Base-by-base conservation (phyloP, 2,113 vertebrate genomes). In the Coreoperca whiteheadi region DNA sequence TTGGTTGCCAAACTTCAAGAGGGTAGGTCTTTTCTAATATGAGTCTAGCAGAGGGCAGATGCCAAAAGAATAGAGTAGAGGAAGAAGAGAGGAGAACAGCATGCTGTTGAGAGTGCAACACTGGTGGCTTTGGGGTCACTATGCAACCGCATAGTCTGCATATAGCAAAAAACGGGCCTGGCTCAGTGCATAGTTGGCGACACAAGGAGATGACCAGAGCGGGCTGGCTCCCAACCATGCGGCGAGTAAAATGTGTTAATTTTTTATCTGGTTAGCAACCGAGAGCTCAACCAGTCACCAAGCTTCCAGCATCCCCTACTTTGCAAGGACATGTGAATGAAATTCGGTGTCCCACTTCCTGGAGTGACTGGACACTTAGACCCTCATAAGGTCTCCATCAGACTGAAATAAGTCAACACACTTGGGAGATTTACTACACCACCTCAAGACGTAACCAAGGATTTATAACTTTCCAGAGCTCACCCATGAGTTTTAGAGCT, bases 401-500 rank as follows among this genome's bases (percentile, higher is more conserved):
- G 43, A 9, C 54, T 72, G 21, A 54, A n/a, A 54, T 66, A n/a
- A 21, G 18, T 30, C 1, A 53, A 18, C 50, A 8, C 3, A 57
- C 11, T 21, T 4, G 0, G 1, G n/a, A 61, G n/a, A 51, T 59
- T 69, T 12, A 43, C 10, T 43, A 41, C 57, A 41, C 1, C 16
- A 59, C 21, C 9, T 30, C n/a, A 54, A 65, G 30, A 69, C 21
- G 28, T 39, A 30, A 57, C 25, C 16, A 53, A 10, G 0, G 0
- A 37, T 41, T 41, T 15, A 11, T 23, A 30, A 9, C 28, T 68
- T 51, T 63, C 0, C 0, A 9, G 46, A 4, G 2, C 91, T 94
- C 79, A 96, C 95, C 95, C 95, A 95, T 95, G 2, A 95, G 94
- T 74, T 94, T 94, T 14, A 95, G 87, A 25, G 95, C 95, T 82